Conservation (phyloP, 2,888 invertebrate genomes). For the Cheilosia variabilis region DNA sequence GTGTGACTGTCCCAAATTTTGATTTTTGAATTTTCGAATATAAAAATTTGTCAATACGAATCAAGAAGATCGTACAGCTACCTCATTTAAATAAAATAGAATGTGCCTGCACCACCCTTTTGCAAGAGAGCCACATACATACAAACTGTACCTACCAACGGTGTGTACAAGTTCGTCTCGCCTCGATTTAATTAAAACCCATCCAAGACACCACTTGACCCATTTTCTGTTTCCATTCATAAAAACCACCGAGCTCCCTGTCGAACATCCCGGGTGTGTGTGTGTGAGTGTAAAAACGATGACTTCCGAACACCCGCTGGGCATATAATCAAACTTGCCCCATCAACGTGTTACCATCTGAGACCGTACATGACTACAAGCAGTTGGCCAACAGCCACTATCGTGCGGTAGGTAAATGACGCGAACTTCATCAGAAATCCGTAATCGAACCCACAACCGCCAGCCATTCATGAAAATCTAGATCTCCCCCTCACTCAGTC, state of each 20-base stretch:
- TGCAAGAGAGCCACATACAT: too few relatives aligned
- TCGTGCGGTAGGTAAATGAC: constrained; percentile 53
- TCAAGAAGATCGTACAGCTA: too few relatives aligned
- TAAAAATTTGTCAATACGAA: too few relatives aligned
- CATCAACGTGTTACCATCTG: constrained; percentile 54
- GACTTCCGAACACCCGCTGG: constrained; percentile 66
- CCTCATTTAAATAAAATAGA: too few relatives aligned
- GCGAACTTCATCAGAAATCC: constrained; percentile 31
- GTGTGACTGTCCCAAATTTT: too few relatives aligned
- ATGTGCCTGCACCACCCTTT: too few relatives aligned
- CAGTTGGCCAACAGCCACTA: not conserved
- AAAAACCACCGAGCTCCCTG: constrained; percentile 42
- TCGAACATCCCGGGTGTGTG: not conserved
- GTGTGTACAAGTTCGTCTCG: too few relatives aligned
- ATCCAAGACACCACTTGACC: constrained; percentile 10
- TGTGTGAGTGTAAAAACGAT: constrained; percentile 5
- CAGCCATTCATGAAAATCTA: constrained; percentile 58
- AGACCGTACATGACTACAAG: constrained; percentile 5
- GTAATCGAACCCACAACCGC: constrained; percentile 22
- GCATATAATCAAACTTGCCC: constrained; percentile 33
- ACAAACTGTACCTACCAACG: not conserved
- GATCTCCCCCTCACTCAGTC: constrained; percentile 24
- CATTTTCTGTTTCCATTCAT: constrained; percentile 35
- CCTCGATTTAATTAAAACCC: constrained; percentile 1
- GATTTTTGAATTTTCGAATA: too few relatives aligned